phyloP scores from a whole-genome alignment of 2,797 vertebrate species.

The Lithobates sylvaticus region DNA sequence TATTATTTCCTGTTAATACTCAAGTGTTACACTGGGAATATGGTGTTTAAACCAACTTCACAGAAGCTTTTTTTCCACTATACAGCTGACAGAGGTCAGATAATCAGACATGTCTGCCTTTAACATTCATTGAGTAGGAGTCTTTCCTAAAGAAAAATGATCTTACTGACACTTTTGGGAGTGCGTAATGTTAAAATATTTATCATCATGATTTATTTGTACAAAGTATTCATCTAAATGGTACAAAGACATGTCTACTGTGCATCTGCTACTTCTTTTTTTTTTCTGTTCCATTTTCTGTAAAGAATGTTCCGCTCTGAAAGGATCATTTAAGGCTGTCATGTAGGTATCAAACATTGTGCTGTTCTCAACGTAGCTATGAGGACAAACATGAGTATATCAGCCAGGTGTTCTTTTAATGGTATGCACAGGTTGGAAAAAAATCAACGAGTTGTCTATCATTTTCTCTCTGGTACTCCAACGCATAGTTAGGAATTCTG shows the following conservation, averaged over 20 bases:
- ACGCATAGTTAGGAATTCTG: neutral
- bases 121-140: slow-evolving; percentile 1
- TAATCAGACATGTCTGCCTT: slow-evolving; percentile 9
- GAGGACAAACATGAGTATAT: slow-evolving; percentile 35
- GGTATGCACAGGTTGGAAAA: slow-evolving; percentile 37
- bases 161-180: slow-evolving; percentile 16
- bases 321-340: slow-evolving; percentile 56
- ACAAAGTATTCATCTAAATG: slow-evolving; percentile 12
- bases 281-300: slow-evolving; percentile 33
- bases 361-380: slow-evolving; percentile 24
- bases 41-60: slow-evolving; percentile 14
- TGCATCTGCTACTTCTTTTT: slow-evolving; percentile 41
- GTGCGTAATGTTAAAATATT: slow-evolving; percentile 16
- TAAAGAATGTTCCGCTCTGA: slow-evolving; percentile 35
- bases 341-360: slow-evolving; percentile 45
- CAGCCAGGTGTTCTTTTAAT: slow-evolving; percentile 53
- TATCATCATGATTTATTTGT: slow-evolving; percentile 37
- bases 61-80: neutral
- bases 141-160: neutral
- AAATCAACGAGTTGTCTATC: slow-evolving; percentile 25
- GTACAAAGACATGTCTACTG: slow-evolving; percentile 35
- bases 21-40: slow-evolving; percentile 2
- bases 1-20: neutral
- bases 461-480: slow-evolving; percentile 23
- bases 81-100: slow-evolving; percentile 19